Conservation (phyloP, 2,888 invertebrate genomes). For the Shargacucullia verbasci region DNA sequence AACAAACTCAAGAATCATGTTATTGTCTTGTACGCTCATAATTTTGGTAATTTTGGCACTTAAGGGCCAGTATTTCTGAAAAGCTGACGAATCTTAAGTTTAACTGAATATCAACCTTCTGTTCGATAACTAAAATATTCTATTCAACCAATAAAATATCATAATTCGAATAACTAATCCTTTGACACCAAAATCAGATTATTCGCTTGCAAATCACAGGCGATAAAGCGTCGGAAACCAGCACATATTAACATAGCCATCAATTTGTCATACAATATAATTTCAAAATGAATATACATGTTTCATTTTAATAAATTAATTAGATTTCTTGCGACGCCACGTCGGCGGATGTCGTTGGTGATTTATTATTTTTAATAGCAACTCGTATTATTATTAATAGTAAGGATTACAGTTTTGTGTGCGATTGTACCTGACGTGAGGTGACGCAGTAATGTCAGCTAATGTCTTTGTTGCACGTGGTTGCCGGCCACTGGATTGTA, state of each 20-base stretch:
- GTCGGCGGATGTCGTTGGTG: constrained; percentile 19
- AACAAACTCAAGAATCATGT: no score
- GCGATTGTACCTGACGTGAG: constrained; percentile 24
- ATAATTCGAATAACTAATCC: constrained; percentile 1
- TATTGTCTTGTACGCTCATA: no score
- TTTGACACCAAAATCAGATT: constrained; percentile 18
- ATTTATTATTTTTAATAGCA: constrained; percentile 19
- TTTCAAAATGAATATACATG: constrained; percentile 40
- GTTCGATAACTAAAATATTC: not conserved
- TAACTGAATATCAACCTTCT: no score
- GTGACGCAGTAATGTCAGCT: constrained; percentile 29
- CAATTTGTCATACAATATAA: constrained; percentile 50
- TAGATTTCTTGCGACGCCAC: constrained; percentile 32
- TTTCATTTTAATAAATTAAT: constrained; percentile 42
- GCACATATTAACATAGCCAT: constrained; percentile 33
- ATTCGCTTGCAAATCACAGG: constrained; percentile 29
- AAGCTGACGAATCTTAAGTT: no score
- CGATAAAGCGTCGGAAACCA: constrained; percentile 28
- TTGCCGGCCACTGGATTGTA: constrained; percentile 24
- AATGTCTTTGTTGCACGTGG: constrained; percentile 36
- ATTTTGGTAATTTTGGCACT: no score
- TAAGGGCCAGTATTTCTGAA: no score
- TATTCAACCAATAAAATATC: not conserved
- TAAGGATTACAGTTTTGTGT: constrained; percentile 4
- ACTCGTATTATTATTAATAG: not conserved